Conservation (phyloP, 2,113 vertebrate genomes). For the Polyodon spathula region DNA sequence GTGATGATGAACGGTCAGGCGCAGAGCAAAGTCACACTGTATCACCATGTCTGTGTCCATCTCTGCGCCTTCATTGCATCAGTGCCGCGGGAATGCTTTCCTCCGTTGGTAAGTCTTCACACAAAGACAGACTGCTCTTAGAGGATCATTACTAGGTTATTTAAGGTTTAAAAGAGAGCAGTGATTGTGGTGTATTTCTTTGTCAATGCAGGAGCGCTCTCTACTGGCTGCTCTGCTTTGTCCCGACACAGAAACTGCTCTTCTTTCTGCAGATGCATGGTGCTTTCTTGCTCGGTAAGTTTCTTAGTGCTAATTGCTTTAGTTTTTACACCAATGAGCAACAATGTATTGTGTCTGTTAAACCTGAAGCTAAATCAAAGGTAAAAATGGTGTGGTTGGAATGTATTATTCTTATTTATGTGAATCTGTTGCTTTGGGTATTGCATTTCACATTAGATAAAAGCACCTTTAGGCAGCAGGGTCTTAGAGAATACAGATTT, state of each 20-base stretch:
- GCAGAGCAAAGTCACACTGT: conserved; percentile 59
- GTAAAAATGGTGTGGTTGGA: no score
- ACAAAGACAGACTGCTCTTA: no score
- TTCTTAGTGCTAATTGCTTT: no score
- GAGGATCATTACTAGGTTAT: not conserved
- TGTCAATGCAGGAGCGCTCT: conserved; percentile 58
- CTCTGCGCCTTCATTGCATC: conserved; percentile 73
- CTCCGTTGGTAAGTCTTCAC: conserved; percentile 64
- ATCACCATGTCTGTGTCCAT: conserved; percentile 76
- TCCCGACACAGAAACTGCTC: conserved; percentile 61
- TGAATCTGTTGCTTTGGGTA: no score
- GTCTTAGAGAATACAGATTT: no score
- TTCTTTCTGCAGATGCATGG: conserved; percentile 51
- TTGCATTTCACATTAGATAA: no score
- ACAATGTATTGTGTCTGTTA: no score
- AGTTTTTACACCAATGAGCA: no score
- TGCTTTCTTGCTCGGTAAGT: no score
- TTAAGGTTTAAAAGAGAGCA: not conserved
- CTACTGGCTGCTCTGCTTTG: conserved; percentile 69
- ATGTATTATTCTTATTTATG: no score
- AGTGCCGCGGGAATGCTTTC: conserved; percentile 58
- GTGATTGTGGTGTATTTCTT: not conserved
- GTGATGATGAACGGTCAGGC: conserved; percentile 60
- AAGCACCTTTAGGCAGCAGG: no score
- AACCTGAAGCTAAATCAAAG: no score